Evolutionary conservation across 2,113 vertebrate genomes (phyloP).

Genomic region (Leptobrachium leishanense): DNA sequence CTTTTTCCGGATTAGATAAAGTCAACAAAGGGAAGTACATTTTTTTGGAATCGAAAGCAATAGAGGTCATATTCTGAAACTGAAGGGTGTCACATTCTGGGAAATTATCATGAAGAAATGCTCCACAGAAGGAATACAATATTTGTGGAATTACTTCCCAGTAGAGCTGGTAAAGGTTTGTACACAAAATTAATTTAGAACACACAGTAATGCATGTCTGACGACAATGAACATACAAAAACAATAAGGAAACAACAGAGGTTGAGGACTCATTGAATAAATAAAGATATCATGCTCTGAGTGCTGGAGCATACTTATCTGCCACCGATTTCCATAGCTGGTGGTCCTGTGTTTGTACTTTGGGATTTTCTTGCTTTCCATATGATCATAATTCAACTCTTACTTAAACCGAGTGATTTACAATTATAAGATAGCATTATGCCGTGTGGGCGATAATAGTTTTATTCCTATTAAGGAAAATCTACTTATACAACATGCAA

Average conservation of each 20-base stretch:
- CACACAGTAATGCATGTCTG: not conserved
- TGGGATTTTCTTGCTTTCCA: not conserved
- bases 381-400: not conserved
- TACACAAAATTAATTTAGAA: not conserved
- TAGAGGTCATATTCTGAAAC: not conserved
- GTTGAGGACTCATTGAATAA: no score
- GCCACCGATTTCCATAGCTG: no score
- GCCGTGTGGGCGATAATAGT: not conserved
- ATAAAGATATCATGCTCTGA: no score
- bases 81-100: not conserved
- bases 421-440: not conserved
- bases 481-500: constrained; percentile 80
- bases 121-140: not conserved
- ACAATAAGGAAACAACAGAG: no score
- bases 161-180: not conserved
- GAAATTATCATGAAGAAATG: not conserved
- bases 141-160: not conserved
- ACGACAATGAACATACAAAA: not conserved
- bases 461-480: constrained; percentile 59
- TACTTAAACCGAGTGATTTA: not conserved
- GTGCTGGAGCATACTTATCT: no score
- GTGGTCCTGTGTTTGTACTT: no score
- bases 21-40: not conserved
- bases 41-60: not conserved
- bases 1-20: not conserved